A percentile compares a stretch with the other conserved stretches of the same genome.
Evolutionary conservation across 2,888 invertebrate genomes (phyloP).

Genomic region (Matsumyia berberina): DNA sequence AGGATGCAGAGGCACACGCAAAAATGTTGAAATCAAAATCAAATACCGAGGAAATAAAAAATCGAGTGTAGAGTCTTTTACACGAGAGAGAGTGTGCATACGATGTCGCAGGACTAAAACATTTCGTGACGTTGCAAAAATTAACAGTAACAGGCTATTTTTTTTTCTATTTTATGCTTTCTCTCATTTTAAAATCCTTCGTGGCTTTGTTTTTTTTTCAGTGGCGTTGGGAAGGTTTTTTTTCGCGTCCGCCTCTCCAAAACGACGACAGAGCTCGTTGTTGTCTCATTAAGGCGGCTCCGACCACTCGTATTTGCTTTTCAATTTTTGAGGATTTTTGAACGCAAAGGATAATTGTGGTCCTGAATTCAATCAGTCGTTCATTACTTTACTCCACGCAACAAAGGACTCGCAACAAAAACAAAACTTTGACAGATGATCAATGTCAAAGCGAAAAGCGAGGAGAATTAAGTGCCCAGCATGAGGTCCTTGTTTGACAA

Average conservation of each 20-base stretch:
- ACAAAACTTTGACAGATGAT: constrained; percentile 63
- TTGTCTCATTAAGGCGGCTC: constrained; percentile 54
- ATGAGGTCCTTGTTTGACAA: constrained; percentile 57
- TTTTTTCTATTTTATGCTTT: constrained; percentile 24
- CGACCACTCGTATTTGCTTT: constrained; percentile 69
- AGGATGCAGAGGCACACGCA: constrained; percentile 67
- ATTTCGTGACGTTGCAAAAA: constrained; percentile 76
- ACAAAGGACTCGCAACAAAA: no score
- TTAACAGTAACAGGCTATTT: constrained; percentile 60
- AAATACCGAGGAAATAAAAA: constrained; percentile 42
- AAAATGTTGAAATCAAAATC: constrained; percentile 55
- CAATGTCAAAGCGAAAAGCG: constrained; percentile 42
- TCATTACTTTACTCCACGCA: no score
- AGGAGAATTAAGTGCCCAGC: constrained; percentile 61
- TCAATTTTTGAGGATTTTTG: constrained; percentile 66
- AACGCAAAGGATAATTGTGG: constrained; percentile 15
- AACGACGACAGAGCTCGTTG: constrained; percentile 34
- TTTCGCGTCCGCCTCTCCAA: not conserved
- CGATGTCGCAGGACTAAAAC: constrained; percentile 71
- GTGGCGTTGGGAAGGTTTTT: constrained; percentile 25
- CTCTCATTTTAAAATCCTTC: not conserved
- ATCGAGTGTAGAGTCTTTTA: constrained; percentile 24
- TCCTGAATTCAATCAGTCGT: constrained; percentile 17
- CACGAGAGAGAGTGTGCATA: no score
- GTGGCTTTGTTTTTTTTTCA: constrained; percentile 58